Evolutionary conservation across 2,113 vertebrate genomes (phyloP), one percentile per base, ranked within the genome.

Genomic region (Datnioides undecimradiatus): DNA sequence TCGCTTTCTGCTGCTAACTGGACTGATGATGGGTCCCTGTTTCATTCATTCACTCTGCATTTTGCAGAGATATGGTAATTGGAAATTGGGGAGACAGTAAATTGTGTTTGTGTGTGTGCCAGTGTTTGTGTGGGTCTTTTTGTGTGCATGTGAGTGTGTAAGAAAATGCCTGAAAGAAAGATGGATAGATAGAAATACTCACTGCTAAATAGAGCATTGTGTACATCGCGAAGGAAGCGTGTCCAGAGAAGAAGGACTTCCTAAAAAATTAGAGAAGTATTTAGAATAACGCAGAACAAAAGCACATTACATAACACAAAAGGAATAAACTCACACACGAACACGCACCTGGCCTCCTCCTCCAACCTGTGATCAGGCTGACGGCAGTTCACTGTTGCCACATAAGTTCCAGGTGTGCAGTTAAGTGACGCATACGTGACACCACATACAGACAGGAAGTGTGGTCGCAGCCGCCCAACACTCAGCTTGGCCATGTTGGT

Each of bases 181-280:
- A 70, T 1, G 12, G 45, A 70, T 11, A 45, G n/a, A 74, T 36
- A 17, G n/a, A 49, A 34, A 77, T 86, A 94, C 95, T 95, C 81
- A 94, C 93, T 74, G 88, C 91, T 80, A 96, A 90, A 80, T 93
- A 95, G 41, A 94, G 83, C 88, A 93, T 90, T 66, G 93, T 88
- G 87, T 94, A 95, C 94, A 93, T 94, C 0, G 95, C 87, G 23
- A 94, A 94, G 33, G 94, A 94, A 62, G 94, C 90, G 0, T 95
- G 94, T 29, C 94, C 93, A 1, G 94, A 95, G 83, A 91, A 95
- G 90, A 94, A 95, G 25, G 93, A 94, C 69, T 94, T 95, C 87
- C 95, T 95, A 82, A 48, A 90, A 43, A 78, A 23, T 27, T 16
- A 25, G 36, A 83, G 40, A 87, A 25, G 51, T n/a, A 58, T 75